A percentile compares a stretch with the other conserved stretches of the same genome.
phyloP scores from a whole-genome alignment of 2,797 vertebrate genomes.

The Emydoidea blandingii region DNA sequence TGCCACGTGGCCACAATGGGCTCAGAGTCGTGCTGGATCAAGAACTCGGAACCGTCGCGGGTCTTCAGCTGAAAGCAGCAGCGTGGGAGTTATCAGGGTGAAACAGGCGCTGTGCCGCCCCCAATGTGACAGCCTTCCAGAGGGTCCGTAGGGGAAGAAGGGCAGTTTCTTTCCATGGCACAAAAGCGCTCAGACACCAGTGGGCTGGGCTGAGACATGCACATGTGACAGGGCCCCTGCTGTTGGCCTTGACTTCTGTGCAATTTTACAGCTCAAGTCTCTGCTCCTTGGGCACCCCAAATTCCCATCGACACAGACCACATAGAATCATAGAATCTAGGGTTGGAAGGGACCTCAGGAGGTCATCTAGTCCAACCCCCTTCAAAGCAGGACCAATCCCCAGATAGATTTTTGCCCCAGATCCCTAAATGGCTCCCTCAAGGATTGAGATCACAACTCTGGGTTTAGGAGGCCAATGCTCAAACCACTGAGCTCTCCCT shows the following conservation, averaged over 20 bases:
- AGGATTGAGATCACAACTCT: too few species aligned
- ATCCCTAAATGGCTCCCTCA: too few species aligned
- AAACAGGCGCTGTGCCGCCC: neutral
- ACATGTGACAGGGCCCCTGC: neutral
- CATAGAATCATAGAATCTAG: neutral
- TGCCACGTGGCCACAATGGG: slow-evolving; percentile 91
- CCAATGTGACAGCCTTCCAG: neutral
- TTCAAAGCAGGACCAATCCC: too few species aligned
- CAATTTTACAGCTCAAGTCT: neutral
- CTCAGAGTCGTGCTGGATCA: slow-evolving; percentile 95
- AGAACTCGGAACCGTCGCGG: slow-evolving; percentile 89
- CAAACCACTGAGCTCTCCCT: too few species aligned
- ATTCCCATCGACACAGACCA: neutral
- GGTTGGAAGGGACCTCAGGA: too few species aligned
- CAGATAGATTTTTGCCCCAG: too few species aligned
- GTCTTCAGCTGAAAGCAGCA: slow-evolving; percentile 86
- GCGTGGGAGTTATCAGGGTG: neutral
- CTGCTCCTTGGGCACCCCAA: neutral
- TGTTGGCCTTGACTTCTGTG: neutral
- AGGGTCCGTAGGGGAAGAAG: neutral
- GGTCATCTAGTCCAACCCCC: too few species aligned
- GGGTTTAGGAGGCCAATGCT: too few species aligned
- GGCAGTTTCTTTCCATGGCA: neutral
- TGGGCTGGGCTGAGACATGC: neutral
- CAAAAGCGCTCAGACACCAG: neutral